Base-by-base conservation (phyloP, 1,140 invertebrate species). In the Dendrolimus kikuchii region DNA sequence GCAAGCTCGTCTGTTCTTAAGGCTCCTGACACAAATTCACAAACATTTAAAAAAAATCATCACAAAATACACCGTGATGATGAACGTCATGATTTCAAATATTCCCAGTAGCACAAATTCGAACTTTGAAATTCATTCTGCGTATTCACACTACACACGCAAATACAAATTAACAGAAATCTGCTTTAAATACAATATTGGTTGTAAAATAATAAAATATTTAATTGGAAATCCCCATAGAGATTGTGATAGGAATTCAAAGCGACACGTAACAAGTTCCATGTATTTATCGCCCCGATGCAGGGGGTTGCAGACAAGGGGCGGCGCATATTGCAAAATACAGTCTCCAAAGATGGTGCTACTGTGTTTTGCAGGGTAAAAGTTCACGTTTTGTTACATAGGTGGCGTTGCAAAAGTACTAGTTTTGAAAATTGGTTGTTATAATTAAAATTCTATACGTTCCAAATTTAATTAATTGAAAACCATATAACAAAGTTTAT, bases 271-370 rank as follows among this genome's bases (percentile, higher is more conserved):
- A 66, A 66, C 52, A 45, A 47, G 46, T 38, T 46, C 38, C 51
- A 38, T 52, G 53, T 71, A 59, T 64, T 66, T 68, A 54, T 57
- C 64, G 63, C 65, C 67, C 71, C 56, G 50, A 41, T 45, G n/a
- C 57, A 46, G 43, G 60, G 53, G 57, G 60, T 51, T 63, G 65
- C 63, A 70, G 59, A 60, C 56, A 61, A 23, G 55, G 64, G 66
- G 64, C 64, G 64, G 60, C 64, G 59, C 59, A 71, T 59, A 62
- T 70, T 62, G 64, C 62, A 68, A 74, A 73, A 58, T 40, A 47
- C 61, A 56, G 51, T 49, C 60, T 64, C 66, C 55, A 60, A 53
- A 74, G 75, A 76, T 74, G 72, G 74, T 64, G 75, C 68, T 72
- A 74, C 75, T 71, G 73, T 67, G 69, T 68, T 64, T 70, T 65